A percentile compares a stretch with the other conserved stretches of the same genome.
Conservation (phyloP, 2,113 vertebrate genomes). For the Archocentrus centrarchus region DNA sequence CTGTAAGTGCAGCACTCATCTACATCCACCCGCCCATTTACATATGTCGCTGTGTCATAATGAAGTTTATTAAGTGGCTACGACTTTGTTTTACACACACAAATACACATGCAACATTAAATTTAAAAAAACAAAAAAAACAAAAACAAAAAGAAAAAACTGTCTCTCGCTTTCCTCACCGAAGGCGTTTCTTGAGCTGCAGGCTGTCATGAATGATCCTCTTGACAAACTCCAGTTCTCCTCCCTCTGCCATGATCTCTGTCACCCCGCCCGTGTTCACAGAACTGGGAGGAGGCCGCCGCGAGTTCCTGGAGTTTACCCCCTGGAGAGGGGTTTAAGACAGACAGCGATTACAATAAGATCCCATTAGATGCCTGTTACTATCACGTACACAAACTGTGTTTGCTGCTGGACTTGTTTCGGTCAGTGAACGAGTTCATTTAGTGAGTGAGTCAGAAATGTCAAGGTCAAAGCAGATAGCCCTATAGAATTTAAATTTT, state of each 20-base stretch:
- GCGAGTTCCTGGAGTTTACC: constrained; percentile 95
- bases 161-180: constrained; percentile 76
- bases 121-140: neutral
- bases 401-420: neutral
- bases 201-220: constrained; percentile 99
- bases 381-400: constrained; percentile 42
- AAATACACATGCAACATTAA: neutral
- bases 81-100: neutral
- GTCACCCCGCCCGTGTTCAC: constrained; percentile 98
- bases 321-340: constrained; percentile 81
- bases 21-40: constrained; percentile 2
- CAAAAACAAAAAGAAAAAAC: neutral
- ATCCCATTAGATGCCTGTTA: constrained; percentile 66
- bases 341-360: constrained; percentile 55
- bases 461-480: neutral
- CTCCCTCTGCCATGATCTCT: constrained; percentile 99
- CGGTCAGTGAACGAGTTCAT: neutral
- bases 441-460: neutral
- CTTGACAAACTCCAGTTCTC: constrained; percentile 98
- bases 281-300: constrained; percentile 96
- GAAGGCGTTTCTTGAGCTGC: constrained; percentile 92
- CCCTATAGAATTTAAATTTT: neutral
- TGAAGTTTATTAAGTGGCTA: neutral
- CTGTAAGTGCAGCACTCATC: neutral
- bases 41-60: neutral